A percentile compares a stretch with the other conserved stretches of the same genome.
These are phyloP conservation scores for Panthera tigris DNA, from an alignment of 2,113 vertebrate genomes.

Conservation along the genomic window DNA sequence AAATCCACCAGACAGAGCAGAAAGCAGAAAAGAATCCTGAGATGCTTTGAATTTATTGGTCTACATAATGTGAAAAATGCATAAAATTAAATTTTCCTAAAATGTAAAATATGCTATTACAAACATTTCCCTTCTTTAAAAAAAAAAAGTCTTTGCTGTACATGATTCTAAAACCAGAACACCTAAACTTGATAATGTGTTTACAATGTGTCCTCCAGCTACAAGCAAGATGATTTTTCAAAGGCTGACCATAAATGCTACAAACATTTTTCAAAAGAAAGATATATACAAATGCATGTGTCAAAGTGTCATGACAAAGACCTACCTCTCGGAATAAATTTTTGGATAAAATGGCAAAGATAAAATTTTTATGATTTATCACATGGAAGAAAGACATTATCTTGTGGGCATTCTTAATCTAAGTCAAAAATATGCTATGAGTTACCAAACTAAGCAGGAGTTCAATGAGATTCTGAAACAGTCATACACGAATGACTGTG, in stretches of 20 bases:
- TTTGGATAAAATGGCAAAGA: slow-evolving; percentile 29
- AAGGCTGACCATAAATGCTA: not conserved
- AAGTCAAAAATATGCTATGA: not conserved
- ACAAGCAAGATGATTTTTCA: slow-evolving; percentile 49
- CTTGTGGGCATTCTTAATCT: slow-evolving; percentile 14
- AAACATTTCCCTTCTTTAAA: not conserved
- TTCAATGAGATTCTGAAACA: not conserved
- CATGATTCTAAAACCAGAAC: not conserved
- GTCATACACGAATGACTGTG: not conserved
- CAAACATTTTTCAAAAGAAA: slow-evolving; percentile 50
- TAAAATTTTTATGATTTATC: slow-evolving; percentile 57
- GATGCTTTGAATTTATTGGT: not conserved
- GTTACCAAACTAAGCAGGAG: not conserved
- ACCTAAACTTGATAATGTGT: not conserved
- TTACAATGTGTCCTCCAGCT: not conserved
- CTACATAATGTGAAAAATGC: not conserved
- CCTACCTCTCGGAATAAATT: slow-evolving; percentile 20
- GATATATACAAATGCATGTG: not conserved
- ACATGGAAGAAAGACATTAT: not conserved
- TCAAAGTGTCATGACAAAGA: slow-evolving; percentile 44
- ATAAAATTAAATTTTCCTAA: not conserved
- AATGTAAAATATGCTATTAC: not conserved
- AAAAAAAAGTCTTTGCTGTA: not conserved
- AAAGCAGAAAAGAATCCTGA: not conserved
- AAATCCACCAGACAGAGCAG: not conserved